Percentiles rank a stretch among this genome's conserved stretches.
Evolutionary conservation across 2,888 invertebrate genomes (phyloP).

Genomic region (Leptopilina syphax): DNA sequence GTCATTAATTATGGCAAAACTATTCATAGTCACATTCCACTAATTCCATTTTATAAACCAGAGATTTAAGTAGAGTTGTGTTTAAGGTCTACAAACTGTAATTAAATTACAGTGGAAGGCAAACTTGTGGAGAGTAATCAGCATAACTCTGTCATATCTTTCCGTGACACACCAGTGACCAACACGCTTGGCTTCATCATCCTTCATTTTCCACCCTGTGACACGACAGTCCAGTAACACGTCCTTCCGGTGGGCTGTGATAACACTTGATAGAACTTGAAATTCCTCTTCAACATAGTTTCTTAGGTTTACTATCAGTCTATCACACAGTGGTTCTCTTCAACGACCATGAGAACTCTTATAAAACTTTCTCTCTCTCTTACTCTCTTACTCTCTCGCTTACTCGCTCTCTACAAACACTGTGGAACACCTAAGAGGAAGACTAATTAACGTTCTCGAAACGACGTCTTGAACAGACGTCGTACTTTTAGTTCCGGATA

Average conservation of each 20-base stretch:
- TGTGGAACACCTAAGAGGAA: constrained; percentile 22
- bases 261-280: constrained; percentile 28
- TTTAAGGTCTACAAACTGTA: not conserved
- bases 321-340: constrained; percentile 34
- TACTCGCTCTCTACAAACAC: not conserved
- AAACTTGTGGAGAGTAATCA: constrained; percentile 23
- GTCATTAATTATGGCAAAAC: not conserved
- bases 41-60: constrained; percentile 17
- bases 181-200: constrained; percentile 5
- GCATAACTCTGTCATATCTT: constrained; percentile 27
- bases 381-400: too few relatives aligned
- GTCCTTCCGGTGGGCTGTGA: constrained; percentile 12
- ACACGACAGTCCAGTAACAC: constrained; percentile 29
- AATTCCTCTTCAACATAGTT: constrained; percentile 16
- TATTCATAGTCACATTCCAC: constrained; percentile 9
- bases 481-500: constrained; percentile 16
- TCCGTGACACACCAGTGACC: constrained; percentile 26
- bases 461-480: constrained; percentile 16
- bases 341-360: constrained; percentile 5
- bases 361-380: constrained; percentile 7
- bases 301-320: constrained; percentile 23
- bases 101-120: constrained; percentile 8
- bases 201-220: constrained; percentile 22
- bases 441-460: constrained; percentile 37
- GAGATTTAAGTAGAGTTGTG: constrained; percentile 17